A percentile compares a stretch with the other conserved stretches of the same genome.
These are phyloP conservation scores for Ceratina japonica DNA, from an alignment of 1,140 invertebrate genomes.

Conservation along the genomic window DNA sequence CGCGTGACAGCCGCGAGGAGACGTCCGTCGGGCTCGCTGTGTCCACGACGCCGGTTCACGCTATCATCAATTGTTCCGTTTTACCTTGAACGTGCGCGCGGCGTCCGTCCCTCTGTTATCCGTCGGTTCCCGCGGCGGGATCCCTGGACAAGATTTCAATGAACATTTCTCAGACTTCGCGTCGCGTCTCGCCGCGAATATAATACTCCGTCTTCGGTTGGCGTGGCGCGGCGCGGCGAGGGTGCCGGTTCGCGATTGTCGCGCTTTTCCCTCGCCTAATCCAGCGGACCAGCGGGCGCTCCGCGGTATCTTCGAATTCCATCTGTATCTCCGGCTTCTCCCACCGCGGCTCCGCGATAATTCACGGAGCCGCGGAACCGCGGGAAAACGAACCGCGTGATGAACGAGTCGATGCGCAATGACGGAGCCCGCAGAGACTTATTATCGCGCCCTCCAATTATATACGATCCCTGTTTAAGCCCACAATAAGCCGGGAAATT, in stretches of 20 bases:
- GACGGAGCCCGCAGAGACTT: constrained; percentile 23
- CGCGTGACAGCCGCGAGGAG: constrained; percentile 23
- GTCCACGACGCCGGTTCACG: constrained; percentile 49
- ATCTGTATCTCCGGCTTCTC: constrained; percentile 48
- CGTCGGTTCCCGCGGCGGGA: background rate
- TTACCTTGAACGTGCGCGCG: constrained; percentile 31
- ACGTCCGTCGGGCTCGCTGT: constrained; percentile 32
- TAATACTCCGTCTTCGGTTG: constrained; percentile 15
- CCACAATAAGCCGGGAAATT: constrained; percentile 18
- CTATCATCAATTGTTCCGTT: constrained; percentile 62
- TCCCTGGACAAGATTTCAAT: constrained; percentile 53
- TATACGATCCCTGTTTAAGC: background rate
- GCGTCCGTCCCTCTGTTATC: background rate
- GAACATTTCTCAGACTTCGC: constrained; percentile 51
- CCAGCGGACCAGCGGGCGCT: background rate
- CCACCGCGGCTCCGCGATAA: constrained; percentile 41
- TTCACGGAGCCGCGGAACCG: constrained; percentile 24
- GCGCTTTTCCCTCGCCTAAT: constrained; percentile 34
- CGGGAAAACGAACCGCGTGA: constrained; percentile 37
- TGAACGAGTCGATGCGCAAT: constrained; percentile 34
- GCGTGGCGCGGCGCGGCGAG: background rate
- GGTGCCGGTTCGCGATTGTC: background rate
- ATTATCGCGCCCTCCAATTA: constrained; percentile 32
- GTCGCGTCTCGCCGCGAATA: constrained; percentile 40
- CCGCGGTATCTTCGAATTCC: constrained; percentile 46